Conservation (phyloP, 2,113 vertebrate species). For the Myrmecobius fasciatus region DNA sequence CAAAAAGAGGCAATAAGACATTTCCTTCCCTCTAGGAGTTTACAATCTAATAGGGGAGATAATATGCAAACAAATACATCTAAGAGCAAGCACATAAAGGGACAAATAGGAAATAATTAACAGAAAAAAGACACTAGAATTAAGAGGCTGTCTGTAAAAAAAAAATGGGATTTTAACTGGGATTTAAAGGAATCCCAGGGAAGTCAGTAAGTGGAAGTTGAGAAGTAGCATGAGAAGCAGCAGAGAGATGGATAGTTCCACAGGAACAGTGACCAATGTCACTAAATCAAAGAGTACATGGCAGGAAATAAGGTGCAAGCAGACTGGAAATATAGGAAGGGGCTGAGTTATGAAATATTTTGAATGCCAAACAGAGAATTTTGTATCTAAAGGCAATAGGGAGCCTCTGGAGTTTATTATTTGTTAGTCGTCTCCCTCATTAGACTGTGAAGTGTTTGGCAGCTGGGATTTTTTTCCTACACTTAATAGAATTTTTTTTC, state of each 20-base stretch:
- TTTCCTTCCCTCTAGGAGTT: neutral
- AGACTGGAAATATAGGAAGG: neutral
- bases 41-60: neutral
- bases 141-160: neutral
- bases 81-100: neutral
- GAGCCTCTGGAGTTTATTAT: neutral
- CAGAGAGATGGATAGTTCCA: no score
- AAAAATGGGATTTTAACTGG: neutral
- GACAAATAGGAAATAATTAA: neutral
- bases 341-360: neutral
- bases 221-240: no score
- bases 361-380: neutral
- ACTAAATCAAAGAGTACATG: neutral
- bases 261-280: no score
- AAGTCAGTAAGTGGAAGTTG: no score
- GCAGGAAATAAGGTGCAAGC: neutral
- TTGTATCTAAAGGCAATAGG: neutral
- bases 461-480: no score
- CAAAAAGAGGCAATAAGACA: neutral
- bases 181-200: no score
- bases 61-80: neutral
- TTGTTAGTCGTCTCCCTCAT: neutral
- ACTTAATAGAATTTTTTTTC: no score
- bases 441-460: no score
- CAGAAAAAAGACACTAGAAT: neutral